A percentile compares a stretch with the other conserved stretches of the same genome.
Conservation (phyloP, 1,140 invertebrate species). For the Sweltsa coloradensis region DNA sequence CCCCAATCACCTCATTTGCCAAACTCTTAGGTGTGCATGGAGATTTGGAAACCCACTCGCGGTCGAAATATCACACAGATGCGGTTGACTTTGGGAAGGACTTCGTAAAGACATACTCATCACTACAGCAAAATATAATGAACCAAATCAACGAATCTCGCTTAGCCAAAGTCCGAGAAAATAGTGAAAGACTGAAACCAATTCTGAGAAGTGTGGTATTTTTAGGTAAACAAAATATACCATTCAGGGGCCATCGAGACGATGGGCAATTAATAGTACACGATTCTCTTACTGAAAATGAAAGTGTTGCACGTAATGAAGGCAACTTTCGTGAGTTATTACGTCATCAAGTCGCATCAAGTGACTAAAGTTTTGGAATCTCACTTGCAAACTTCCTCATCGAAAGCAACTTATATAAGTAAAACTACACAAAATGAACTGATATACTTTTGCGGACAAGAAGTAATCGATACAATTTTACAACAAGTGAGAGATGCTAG, state of each 20-base stretch:
- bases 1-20: constrained; percentile 17
- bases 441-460: constrained; percentile 13
- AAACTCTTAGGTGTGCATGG: constrained; percentile 18
- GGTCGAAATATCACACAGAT: constrained; percentile 17
- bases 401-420: constrained; percentile 16
- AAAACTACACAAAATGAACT: constrained; percentile 19
- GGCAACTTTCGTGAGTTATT: constrained; percentile 18
- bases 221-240: constrained; percentile 14
- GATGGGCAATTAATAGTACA: constrained; percentile 6
- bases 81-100: constrained; percentile 15
- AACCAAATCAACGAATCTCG: constrained; percentile 9
- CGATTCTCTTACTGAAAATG: neutral
- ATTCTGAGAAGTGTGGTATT: constrained; percentile 15
- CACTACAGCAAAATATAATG: constrained; percentile 9
- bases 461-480: constrained; percentile 15
- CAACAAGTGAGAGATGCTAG: constrained; percentile 6
- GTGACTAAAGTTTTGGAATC: constrained; percentile 14
- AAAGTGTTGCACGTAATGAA: constrained; percentile 13
- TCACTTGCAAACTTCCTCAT: constrained; percentile 11
- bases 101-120: constrained; percentile 15
- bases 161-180: constrained; percentile 12
- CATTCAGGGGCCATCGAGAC: constrained; percentile 16
- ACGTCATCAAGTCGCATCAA: constrained; percentile 13
- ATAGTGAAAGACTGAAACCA: constrained; percentile 13
- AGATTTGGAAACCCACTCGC: constrained; percentile 12